Percentiles rank a stretch among this genome's conserved stretches.
phyloP scores from a whole-genome alignment of 2,113 vertebrate species.

The Falcunculus frontatus region DNA sequence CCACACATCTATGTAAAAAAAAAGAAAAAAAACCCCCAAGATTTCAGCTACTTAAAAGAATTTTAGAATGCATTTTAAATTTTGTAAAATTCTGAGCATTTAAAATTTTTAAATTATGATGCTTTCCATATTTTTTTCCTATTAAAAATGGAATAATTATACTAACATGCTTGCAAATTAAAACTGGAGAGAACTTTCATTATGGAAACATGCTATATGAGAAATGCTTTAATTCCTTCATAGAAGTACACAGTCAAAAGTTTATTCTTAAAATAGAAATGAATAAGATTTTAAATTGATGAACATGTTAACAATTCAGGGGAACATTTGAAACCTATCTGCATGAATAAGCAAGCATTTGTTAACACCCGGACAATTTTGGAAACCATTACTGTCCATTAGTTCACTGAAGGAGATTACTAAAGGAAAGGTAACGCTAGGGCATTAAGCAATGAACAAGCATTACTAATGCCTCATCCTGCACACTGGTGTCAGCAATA shows the following conservation, averaged over 20 bases:
- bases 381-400: neutral
- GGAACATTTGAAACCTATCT: neutral
- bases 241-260: neutral
- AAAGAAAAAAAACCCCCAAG: neutral
- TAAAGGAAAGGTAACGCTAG: neutral
- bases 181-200: neutral
- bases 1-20: neutral
- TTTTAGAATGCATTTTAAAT: neutral
- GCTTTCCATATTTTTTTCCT: neutral
- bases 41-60: neutral
- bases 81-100: neutral
- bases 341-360: neutral
- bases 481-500: neutral
- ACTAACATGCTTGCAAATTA: neutral
- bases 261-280: neutral
- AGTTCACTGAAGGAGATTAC: neutral
- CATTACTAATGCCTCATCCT: neutral
- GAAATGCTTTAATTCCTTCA: neutral
- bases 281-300: neutral
- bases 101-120: neutral
- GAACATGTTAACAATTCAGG: neutral
- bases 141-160: neutral
- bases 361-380: neutral
- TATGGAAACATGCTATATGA: neutral
- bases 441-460: neutral